Percentiles rank a stretch among this genome's conserved stretches.
These are phyloP conservation scores for Odobenus rosmarus DNA, from an alignment of 2,113 vertebrate genomes.

Conservation along the genomic window DNA sequence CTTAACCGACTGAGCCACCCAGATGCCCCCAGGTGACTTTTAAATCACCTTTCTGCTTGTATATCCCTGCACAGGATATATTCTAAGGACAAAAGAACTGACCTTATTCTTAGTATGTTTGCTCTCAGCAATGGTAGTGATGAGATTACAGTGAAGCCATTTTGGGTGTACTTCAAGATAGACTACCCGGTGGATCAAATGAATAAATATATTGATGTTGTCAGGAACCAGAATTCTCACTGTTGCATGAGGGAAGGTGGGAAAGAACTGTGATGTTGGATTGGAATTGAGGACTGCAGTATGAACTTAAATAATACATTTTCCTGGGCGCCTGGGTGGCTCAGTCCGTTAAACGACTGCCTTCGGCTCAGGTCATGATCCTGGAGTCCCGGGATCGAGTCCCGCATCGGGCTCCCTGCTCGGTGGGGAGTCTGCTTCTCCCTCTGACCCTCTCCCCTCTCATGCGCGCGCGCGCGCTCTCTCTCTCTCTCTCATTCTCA, in stretches of 20 bases:
- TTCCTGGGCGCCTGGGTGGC: no score
- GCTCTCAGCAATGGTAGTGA: not conserved
- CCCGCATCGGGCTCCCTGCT: no score
- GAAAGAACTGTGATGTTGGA: not conserved
- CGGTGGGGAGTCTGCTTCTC: no score
- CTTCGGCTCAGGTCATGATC: no score
- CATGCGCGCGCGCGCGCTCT: no score
- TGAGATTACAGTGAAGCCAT: slow-evolving; percentile 19
- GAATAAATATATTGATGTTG: not conserved
- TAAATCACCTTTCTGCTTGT: not conserved
- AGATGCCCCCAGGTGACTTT: not conserved
- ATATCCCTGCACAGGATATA: not conserved
- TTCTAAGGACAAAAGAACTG: not conserved
- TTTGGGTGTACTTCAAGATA: not conserved
- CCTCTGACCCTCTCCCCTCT: no score
- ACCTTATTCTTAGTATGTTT: not conserved
- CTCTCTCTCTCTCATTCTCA: no score
- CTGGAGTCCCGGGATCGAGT: no score
- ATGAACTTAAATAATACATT: not conserved
- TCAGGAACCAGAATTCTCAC: not conserved
- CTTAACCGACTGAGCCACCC: no score
- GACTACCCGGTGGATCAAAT: not conserved
- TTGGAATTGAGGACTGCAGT: not conserved
- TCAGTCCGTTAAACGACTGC: no score
- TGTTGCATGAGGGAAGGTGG: slow-evolving; percentile 18